Conservation (phyloP, 2,797 vertebrate genomes). For the Centroberyx gerrardi region DNA sequence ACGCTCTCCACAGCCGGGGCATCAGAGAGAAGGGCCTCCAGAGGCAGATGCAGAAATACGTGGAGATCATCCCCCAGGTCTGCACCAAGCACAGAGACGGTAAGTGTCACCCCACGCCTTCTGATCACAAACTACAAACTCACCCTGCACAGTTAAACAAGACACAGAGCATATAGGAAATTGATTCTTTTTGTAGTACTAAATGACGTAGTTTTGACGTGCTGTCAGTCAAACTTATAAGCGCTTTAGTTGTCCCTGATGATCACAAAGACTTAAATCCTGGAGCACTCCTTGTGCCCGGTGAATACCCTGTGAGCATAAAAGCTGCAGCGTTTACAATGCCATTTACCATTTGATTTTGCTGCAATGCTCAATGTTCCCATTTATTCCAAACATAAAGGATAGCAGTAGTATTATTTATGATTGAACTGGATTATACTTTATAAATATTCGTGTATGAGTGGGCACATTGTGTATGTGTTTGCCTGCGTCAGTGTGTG, state of each 20-base stretch:
- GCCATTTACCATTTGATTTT: background rate
- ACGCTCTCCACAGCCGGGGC: slow-evolving; percentile 94
- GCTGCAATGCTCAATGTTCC: background rate
- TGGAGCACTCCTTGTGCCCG: too few relatives aligned
- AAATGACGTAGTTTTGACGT: background rate
- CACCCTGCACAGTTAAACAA: background rate
- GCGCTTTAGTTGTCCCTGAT: slow-evolving; percentile 10
- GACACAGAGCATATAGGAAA: background rate
- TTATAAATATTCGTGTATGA: background rate
- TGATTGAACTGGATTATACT: background rate
- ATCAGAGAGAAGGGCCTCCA: slow-evolving; percentile 96
- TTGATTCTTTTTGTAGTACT: background rate
- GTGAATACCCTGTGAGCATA: slow-evolving; percentile 2
- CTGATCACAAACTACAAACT: background rate
- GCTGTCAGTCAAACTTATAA: slow-evolving; percentile 6
- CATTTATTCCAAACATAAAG: background rate
- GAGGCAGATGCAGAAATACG: slow-evolving; percentile 98
- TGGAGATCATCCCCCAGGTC: slow-evolving; percentile 96
- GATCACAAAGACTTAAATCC: too few relatives aligned
- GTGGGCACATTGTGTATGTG: background rate
- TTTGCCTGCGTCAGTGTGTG: background rate
- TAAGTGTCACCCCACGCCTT: slow-evolving; percentile 72
- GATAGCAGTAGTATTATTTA: slow-evolving; percentile 27
- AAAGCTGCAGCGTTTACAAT: background rate
- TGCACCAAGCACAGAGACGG: slow-evolving; percentile 96